Evolutionary conservation across 2,113 vertebrate species (phyloP).

Genomic region (Corydoras sp.): DNA sequence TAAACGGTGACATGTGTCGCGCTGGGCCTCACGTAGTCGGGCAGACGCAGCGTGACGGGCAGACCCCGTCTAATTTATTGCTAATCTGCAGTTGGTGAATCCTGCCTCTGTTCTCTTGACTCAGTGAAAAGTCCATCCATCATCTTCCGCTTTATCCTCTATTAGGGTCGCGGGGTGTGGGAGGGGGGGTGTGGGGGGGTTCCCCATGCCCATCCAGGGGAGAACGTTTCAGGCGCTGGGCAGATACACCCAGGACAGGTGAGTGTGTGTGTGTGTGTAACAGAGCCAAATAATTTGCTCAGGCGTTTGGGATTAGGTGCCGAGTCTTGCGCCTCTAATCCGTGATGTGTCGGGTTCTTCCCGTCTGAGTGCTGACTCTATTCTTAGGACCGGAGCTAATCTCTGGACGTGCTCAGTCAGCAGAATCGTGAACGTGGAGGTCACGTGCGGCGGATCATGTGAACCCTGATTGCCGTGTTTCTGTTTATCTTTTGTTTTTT

Average conservation of each 20-base stretch:
- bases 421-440: neutral
- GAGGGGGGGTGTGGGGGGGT: too few relatives aligned
- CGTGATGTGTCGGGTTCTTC: neutral
- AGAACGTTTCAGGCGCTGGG: too few relatives aligned
- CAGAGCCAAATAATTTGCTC: too few relatives aligned
- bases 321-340: neutral
- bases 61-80: neutral
- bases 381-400: slow-evolving; percentile 40
- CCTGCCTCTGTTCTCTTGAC: neutral
- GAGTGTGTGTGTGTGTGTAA: too few relatives aligned
- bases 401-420: slow-evolving; percentile 38
- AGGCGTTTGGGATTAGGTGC: too few relatives aligned
- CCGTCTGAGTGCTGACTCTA: slow-evolving; percentile 19
- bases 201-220: too few relatives aligned
- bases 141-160: too few relatives aligned
- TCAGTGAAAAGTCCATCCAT: neutral
- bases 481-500: neutral
- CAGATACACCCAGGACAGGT: too few relatives aligned
- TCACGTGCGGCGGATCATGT: neutral
- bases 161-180: too few relatives aligned
- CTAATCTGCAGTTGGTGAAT: neutral
- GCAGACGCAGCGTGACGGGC: too few relatives aligned
- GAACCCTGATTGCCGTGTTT: neutral
- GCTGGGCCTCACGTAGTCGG: too few relatives aligned
- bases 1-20: too few relatives aligned